A percentile compares a stretch with the other conserved stretches of the same genome.
These are phyloP conservation scores for Cinara cedri DNA, from an alignment of 2,888 invertebrate genomes.

Conservation along the genomic window DNA sequence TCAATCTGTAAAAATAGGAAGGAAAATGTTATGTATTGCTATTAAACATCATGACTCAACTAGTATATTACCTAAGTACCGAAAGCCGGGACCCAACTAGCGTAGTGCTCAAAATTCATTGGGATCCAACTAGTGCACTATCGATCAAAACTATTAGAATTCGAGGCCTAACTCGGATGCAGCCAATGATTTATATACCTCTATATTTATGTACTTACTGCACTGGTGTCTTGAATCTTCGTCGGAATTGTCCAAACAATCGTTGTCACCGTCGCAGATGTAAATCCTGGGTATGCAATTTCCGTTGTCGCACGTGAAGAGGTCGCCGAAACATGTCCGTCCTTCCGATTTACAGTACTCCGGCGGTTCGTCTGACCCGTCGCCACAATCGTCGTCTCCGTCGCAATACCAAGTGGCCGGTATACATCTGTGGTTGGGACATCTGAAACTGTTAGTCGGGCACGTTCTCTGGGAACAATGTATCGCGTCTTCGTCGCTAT, in stretches of 20 bases:
- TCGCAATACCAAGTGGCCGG: slow-evolving; percentile 98
- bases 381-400: slow-evolving; percentile 91
- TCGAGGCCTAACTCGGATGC: too few species aligned
- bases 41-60: too few species aligned
- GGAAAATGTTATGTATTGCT: too few species aligned
- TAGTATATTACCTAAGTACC: too few species aligned
- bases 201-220: slow-evolving; percentile 67
- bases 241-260: slow-evolving; percentile 91
- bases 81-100: too few species aligned
- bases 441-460: slow-evolving; percentile 88
- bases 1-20: too few species aligned
- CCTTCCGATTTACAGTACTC: slow-evolving; percentile 93
- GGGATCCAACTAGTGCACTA: too few species aligned
- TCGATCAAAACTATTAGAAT: too few species aligned
- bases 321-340: slow-evolving; percentile 90
- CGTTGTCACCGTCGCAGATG: slow-evolving; percentile 94
- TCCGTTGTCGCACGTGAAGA: slow-evolving; percentile 95
- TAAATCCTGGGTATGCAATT: slow-evolving; percentile 95
- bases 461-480: slow-evolving; percentile 89
- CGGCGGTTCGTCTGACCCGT: slow-evolving; percentile 88
- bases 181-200: too few species aligned
- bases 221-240: slow-evolving; percentile 90
- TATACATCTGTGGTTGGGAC: slow-evolving; percentile 91
- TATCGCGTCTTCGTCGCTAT: slow-evolving; percentile 87
- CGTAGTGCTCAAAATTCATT: too few species aligned